These are phyloP conservation scores for Lepeophtheirus nordmannii DNA, from an alignment of 2,888 invertebrate species.

Conservation along the genomic window DNA sequence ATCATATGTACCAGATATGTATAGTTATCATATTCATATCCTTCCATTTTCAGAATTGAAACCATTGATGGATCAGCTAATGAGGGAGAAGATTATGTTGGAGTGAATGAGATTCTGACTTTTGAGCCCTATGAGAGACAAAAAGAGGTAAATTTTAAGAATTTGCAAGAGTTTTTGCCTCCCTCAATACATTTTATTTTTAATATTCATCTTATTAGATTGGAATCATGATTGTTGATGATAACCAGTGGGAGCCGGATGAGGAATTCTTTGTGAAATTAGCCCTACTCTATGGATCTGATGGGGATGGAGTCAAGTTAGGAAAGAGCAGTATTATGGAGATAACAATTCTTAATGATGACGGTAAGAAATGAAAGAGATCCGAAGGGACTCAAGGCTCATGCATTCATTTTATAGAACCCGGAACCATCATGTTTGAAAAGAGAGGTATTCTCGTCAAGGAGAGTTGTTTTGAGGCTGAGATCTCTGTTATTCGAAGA, in stretches of 20 bases:
- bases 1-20: neutral
- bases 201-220: slow-evolving; percentile 30
- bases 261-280: slow-evolving; percentile 46
- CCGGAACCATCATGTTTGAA: slow-evolving; percentile 41
- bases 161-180: neutral
- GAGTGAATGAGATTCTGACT: slow-evolving; percentile 38
- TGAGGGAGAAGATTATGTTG: slow-evolving; percentile 41
- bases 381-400: neutral
- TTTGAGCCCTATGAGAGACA: slow-evolving; percentile 40
- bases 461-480: slow-evolving; percentile 40
- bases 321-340: slow-evolving; percentile 43
- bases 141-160: slow-evolving; percentile 32
- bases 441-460: slow-evolving; percentile 43
- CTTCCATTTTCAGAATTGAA: slow-evolving; percentile 35
- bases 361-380: slow-evolving; percentile 35
- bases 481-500: slow-evolving; percentile 36
- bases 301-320: slow-evolving; percentile 34
- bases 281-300: slow-evolving; percentile 32
- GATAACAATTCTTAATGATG: slow-evolving; percentile 44
- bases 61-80: slow-evolving; percentile 45
- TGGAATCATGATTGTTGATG: slow-evolving; percentile 41
- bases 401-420: slow-evolving; percentile 35
- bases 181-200: neutral
- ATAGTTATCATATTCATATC: too few relatives aligned
- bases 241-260: slow-evolving; percentile 46